phyloP scores from a whole-genome alignment of 2,797 vertebrate species.

The Denticeps clupeoides region DNA sequence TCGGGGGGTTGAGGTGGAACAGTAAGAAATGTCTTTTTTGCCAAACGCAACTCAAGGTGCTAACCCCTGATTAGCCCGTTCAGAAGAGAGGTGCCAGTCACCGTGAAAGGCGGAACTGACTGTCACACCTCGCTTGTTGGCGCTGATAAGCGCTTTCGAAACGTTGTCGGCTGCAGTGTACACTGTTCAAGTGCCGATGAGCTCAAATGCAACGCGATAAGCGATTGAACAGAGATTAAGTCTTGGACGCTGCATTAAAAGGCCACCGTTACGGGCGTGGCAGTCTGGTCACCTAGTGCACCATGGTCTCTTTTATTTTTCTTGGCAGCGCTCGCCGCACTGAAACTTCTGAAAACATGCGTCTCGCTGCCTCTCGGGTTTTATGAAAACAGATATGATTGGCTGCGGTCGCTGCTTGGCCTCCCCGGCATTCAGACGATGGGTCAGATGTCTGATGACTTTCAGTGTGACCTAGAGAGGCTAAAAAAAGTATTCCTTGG shows the following conservation, averaged over 20 bases:
- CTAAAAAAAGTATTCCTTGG: too few relatives aligned
- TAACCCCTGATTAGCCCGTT: slow-evolving; percentile 45
- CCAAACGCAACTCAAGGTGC: slow-evolving; percentile 43
- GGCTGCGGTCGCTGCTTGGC: slow-evolving; percentile 24
- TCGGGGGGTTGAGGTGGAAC: not conserved
- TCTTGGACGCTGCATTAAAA: too few relatives aligned
- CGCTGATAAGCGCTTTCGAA: too few relatives aligned
- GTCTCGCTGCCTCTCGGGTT: slow-evolving; percentile 37
- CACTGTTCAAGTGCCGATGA: too few relatives aligned
- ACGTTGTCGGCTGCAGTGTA: too few relatives aligned
- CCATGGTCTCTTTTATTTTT: too few relatives aligned
- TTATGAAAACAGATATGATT: slow-evolving; percentile 33
- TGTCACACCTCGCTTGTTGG: slow-evolving; percentile 43
- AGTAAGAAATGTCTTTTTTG: slow-evolving; percentile 14
- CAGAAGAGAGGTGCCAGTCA: not conserved
- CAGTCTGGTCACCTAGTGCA: too few relatives aligned
- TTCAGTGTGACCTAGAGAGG: slow-evolving; percentile 18
- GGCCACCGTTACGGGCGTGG: too few relatives aligned
- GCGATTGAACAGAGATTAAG: too few relatives aligned
- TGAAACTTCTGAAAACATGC: slow-evolving; percentile 26
- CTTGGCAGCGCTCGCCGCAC: slow-evolving; percentile 33
- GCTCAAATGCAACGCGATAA: too few relatives aligned
- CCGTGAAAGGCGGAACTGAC: slow-evolving; percentile 47
- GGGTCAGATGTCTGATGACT: slow-evolving; percentile 21
- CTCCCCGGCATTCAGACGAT: slow-evolving; percentile 22